phyloP scores from a whole-genome alignment of 2,113 vertebrate species.

The Litocranius walleri region DNA sequence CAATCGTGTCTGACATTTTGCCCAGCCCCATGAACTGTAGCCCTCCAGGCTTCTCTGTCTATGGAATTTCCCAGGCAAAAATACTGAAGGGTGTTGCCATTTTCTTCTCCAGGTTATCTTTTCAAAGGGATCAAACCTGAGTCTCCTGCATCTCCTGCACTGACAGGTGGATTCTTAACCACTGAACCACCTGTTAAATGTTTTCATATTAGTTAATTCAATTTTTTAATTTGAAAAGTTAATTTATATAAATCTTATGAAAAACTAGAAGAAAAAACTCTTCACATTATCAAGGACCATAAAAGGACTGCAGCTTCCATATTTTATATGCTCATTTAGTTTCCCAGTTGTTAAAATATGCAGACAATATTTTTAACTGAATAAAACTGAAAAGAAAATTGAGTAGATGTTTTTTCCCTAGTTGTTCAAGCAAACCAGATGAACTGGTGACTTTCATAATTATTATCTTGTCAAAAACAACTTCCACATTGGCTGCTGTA shows the following conservation, averaged over 20 bases:
- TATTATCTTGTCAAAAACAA: neutral
- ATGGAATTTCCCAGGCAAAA: neutral
- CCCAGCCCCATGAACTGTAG: neutral
- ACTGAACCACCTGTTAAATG: neutral
- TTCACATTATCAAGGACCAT: neutral
- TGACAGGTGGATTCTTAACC: neutral
- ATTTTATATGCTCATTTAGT: neutral
- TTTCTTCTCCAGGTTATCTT: neutral
- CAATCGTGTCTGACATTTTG: accelerated
- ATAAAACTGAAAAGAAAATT: neutral
- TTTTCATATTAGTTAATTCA: neutral
- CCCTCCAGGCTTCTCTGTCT: neutral
- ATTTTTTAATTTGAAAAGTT: neutral
- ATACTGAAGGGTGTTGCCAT: neutral
- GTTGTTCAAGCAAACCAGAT: neutral
- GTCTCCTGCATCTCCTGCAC: neutral
- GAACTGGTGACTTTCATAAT: neutral
- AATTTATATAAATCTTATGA: neutral
- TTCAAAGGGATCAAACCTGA: neutral
- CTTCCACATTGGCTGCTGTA: neutral
- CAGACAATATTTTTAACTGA: neutral
- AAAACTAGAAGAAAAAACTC: neutral
- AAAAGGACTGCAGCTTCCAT: neutral
- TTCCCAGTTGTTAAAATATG: neutral
- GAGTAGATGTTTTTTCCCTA: neutral